Evolutionary conservation across 2,888 invertebrate genomes (phyloP).

Genomic region (Uropetala carovei): DNA sequence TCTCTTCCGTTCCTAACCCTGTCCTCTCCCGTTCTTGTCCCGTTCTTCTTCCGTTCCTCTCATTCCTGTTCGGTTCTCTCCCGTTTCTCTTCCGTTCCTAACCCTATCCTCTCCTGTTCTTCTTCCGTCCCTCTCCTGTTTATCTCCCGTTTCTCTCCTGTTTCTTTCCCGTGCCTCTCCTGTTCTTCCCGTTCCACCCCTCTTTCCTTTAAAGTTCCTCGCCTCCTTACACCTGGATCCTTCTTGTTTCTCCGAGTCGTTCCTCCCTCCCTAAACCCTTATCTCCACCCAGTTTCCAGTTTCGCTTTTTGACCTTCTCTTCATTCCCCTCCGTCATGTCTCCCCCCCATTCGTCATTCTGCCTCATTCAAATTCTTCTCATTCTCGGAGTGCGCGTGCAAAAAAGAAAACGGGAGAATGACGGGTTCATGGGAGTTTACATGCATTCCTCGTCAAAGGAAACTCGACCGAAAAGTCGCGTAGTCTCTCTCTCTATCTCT

Average conservation of each 20-base stretch:
- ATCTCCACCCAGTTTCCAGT: slow-evolving; percentile 9
- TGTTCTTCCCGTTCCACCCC: background rate
- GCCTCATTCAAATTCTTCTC: slow-evolving; percentile 24
- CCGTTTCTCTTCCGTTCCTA: no score
- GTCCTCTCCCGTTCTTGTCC: background rate
- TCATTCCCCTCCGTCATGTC: background rate
- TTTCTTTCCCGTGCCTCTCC: background rate
- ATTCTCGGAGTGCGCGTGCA: background rate
- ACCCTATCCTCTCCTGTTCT: no score
- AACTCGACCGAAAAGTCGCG: slow-evolving; percentile 32
- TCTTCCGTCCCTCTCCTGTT: background rate
- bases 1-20: background rate
- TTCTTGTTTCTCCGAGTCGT: background rate
- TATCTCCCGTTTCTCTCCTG: background rate
- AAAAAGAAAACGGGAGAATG: slow-evolving; percentile 16
- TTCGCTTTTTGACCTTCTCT: slow-evolving; percentile 9
- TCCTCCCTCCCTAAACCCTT: background rate
- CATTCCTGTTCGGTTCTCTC: no score
- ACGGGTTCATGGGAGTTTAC: slow-evolving; percentile 14
- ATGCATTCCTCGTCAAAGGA: slow-evolving; percentile 35
- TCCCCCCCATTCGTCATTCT: slow-evolving; percentile 14
- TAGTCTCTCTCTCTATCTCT: slow-evolving; percentile 17
- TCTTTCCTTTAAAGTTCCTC: no score
- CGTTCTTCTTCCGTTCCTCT: background rate
- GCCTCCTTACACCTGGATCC: background rate